These are phyloP conservation scores for Hesperophylax magnus DNA, from an alignment of 1,140 invertebrate genomes.

Conservation along the genomic window DNA sequence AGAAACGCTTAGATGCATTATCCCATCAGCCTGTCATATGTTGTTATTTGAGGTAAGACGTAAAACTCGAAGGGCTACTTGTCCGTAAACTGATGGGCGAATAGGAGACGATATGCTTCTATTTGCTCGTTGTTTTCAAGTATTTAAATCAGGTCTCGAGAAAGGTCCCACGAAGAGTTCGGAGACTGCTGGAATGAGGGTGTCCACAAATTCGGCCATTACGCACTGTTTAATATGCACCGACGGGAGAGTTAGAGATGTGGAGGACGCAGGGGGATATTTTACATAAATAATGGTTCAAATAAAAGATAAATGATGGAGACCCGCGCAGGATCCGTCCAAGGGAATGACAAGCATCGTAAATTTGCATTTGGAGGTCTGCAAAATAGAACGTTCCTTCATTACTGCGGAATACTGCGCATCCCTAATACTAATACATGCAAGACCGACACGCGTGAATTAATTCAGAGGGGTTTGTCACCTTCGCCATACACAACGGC, in stretches of 20 bases:
- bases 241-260: slow-evolving; percentile 47
- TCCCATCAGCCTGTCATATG: too few species aligned
- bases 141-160: neutral
- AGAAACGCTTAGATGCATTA: too few species aligned
- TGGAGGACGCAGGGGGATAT: slow-evolving; percentile 29
- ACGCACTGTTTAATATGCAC: slow-evolving; percentile 57
- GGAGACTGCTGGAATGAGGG: neutral
- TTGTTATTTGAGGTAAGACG: too few species aligned
- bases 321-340: slow-evolving; percentile 24
- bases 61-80: too few species aligned
- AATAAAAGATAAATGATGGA: slow-evolving; percentile 58
- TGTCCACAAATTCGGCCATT: slow-evolving; percentile 50
- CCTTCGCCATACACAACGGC: neutral
- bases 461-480: slow-evolving; percentile 7
- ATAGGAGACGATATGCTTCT: neutral
- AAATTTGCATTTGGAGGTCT: slow-evolving; percentile 38
- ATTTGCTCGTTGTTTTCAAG: neutral
- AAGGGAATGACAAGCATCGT: slow-evolving; percentile 27
- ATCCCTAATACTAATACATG: neutral
- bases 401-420: neutral
- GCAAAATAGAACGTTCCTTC: neutral
- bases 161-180: neutral
- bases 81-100: neutral
- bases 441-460: slow-evolving; percentile 21
- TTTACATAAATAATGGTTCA: slow-evolving; percentile 58